Evolutionary conservation across 2,113 vertebrate genomes (phyloP).

Genomic region (Tangachromis dhanisi): DNA sequence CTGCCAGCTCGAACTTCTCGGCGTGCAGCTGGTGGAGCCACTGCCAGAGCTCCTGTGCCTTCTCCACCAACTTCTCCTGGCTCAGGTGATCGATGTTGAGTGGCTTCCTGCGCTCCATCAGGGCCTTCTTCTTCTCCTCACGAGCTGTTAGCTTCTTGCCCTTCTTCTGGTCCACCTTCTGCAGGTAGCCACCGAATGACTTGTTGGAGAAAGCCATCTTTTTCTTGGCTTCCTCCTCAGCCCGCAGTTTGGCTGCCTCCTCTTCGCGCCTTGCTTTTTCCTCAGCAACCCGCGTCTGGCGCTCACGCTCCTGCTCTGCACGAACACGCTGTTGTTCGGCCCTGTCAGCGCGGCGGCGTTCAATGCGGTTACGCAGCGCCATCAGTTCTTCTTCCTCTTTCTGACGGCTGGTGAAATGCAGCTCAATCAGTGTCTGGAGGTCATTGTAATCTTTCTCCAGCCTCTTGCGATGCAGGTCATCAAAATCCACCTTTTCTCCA

Average conservation of each 20-base stretch:
- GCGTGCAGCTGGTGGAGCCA: constrained; percentile 83
- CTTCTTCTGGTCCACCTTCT: constrained; percentile 74
- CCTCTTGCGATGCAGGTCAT: constrained; percentile 93
- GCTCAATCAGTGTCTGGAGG: constrained; percentile 86
- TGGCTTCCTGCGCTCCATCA: constrained; percentile 70
- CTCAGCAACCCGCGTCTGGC: constrained; percentile 81
- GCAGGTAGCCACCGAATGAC: constrained; percentile 71
- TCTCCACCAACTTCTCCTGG: constrained; percentile 79
- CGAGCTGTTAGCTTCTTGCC: constrained; percentile 75
- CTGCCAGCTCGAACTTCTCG: constrained; percentile 90
- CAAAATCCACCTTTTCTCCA: constrained; percentile 93
- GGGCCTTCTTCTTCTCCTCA: constrained; percentile 75
- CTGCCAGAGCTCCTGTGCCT: constrained; percentile 87
- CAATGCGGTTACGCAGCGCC: constrained; percentile 84
- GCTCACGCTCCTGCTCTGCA: constrained; percentile 82
- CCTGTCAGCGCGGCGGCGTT: constrained; percentile 82
- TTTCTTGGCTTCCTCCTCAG: constrained; percentile 90
- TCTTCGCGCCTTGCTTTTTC: constrained; percentile 86
- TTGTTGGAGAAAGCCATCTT: constrained; percentile 90
- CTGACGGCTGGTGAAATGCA: constrained; percentile 89
- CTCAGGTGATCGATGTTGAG: constrained; percentile 77
- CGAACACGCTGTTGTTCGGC: constrained; percentile 89
- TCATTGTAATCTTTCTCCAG: constrained; percentile 93
- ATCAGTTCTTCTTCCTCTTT: constrained; percentile 95
- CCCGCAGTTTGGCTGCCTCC: constrained; percentile 80